Evolutionary conservation across 2,113 vertebrate genomes (phyloP).

Genomic region (Canis aureus): DNA sequence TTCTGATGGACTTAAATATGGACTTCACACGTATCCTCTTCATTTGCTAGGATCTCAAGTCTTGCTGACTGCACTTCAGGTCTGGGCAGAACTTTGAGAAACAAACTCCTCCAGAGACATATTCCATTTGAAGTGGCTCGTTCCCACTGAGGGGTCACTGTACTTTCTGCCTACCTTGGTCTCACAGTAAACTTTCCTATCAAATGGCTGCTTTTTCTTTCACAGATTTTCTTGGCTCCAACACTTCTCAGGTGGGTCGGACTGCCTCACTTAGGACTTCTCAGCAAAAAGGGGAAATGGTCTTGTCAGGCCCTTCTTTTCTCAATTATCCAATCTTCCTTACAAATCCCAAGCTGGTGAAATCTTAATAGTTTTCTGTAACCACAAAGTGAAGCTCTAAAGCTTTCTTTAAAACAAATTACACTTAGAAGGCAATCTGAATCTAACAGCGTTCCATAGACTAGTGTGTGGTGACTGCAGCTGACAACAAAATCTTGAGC

Average conservation of each 20-base stretch:
- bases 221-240: not conserved
- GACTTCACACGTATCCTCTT: not conserved
- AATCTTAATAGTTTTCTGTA: not conserved
- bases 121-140: not conserved
- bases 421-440: not conserved
- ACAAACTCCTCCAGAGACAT: not conserved
- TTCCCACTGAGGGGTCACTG: not conserved
- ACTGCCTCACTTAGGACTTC: not conserved
- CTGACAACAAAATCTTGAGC: not conserved
- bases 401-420: not conserved
- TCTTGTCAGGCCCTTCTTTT: not conserved
- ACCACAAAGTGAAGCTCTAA: not conserved
- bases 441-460: not conserved
- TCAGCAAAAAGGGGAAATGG: not conserved
- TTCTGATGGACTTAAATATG: not conserved
- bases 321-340: not conserved
- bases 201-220: not conserved
- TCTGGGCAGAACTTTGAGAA: not conserved
- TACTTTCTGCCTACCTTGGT: not conserved
- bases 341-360: not conserved
- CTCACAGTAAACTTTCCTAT: not conserved
- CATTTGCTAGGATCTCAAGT: not conserved
- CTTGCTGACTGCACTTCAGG: not conserved
- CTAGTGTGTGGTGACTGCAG: accelerated
- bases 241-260: not conserved